Conservation (phyloP, 1,140 invertebrate species). For the Sycophila sp. region DNA sequence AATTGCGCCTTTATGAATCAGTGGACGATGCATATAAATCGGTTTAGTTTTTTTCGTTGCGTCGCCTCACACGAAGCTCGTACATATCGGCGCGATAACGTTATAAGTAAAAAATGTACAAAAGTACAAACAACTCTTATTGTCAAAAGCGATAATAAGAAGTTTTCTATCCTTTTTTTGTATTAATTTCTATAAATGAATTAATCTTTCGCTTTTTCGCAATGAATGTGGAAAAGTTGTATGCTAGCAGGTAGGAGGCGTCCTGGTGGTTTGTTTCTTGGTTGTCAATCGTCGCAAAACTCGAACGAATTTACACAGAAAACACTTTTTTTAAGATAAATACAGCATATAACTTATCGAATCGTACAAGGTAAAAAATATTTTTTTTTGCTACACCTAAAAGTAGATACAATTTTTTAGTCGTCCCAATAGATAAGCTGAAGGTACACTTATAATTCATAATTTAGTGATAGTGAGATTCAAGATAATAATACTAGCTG, state of each 20-base stretch:
- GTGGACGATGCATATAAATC: neutral
- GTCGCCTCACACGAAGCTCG: too few species aligned
- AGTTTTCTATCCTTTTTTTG: too few species aligned
- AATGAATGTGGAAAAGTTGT: slow-evolving; percentile 16
- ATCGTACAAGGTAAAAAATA: neutral
- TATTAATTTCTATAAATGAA: slow-evolving; percentile 9
- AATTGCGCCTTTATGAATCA: neutral
- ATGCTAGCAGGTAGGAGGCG: neutral
- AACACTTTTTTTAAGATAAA: neutral
- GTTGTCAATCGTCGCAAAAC: neutral
- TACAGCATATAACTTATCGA: neutral
- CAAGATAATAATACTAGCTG: slow-evolving; percentile 32
- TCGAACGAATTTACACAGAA: neutral
- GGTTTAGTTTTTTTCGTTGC: neutral
- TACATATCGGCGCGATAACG: slow-evolving; percentile 25
- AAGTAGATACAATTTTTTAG: neutral
- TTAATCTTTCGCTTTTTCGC: too few species aligned
- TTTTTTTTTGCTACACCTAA: neutral
- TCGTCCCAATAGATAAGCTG: slow-evolving; percentile 12
- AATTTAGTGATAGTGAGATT: slow-evolving; percentile 31
- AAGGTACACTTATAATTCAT: slow-evolving; percentile 6
- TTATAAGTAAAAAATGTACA: slow-evolving; percentile 51
- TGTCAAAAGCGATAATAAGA: slow-evolving; percentile 53
- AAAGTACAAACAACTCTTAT: slow-evolving; percentile 57
- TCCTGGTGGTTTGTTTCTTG: neutral